Conservation (phyloP, 2,797 vertebrate species). For the Tolypeutes matacus region DNA sequence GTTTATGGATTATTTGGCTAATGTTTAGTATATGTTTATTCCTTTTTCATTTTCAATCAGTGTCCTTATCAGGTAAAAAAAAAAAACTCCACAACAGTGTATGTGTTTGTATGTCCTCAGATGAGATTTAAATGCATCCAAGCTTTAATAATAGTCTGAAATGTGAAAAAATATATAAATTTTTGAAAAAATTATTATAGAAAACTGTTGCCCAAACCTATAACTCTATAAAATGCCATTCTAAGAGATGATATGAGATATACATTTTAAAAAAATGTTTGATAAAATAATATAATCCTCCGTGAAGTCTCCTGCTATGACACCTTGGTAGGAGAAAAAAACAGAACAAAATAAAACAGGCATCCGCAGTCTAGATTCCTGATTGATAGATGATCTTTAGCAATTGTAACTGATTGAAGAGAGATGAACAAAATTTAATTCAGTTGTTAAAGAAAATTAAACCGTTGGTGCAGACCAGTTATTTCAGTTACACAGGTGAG, state of each 20-base stretch:
- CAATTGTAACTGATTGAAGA: not conserved
- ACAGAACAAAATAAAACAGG: not conserved
- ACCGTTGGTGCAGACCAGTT: not conserved
- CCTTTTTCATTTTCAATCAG: constrained; percentile 19
- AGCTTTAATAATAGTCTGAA: not conserved
- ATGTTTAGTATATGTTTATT: constrained; percentile 58
- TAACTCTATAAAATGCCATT: not conserved
- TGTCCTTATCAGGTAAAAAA: not conserved
- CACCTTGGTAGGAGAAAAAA: not conserved
- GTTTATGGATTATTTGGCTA: constrained; percentile 52
- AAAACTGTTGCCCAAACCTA: not conserved
- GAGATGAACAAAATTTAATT: not conserved
- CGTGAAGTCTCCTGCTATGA: not conserved
- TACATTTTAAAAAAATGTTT: not conserved
- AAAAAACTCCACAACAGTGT: not conserved
- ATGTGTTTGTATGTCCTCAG: not conserved
- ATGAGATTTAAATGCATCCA: not conserved
- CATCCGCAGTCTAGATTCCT: not conserved
- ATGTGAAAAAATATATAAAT: not conserved
- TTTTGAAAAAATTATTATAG: not conserved
- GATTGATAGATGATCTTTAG: not conserved
- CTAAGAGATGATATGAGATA: not conserved
- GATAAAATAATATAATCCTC: not conserved
- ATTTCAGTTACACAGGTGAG: not conserved
- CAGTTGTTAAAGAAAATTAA: not conserved